Conservation (phyloP, 92 coral and sea anemone genomes). For the Pocillopora grandis region DNA sequence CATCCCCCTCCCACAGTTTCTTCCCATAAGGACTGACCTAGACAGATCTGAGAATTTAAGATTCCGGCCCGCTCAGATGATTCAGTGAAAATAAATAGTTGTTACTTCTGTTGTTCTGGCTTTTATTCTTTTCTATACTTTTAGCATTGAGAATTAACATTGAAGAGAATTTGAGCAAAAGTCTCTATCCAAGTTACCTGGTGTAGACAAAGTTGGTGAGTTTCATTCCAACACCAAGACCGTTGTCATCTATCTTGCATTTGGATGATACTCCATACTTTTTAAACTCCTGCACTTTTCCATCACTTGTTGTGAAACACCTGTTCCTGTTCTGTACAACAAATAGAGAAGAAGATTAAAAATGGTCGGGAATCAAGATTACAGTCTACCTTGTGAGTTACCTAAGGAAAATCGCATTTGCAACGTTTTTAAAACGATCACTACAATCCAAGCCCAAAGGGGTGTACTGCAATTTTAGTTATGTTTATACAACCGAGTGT, state of each 20-base stretch:
- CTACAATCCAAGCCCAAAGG: too few relatives aligned
- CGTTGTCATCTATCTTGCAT: constrained; percentile 5
- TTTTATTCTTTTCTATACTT: too few relatives aligned
- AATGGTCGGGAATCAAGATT: background rate
- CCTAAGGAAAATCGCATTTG: too few relatives aligned
- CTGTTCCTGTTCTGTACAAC: background rate
- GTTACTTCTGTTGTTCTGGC: too few relatives aligned
- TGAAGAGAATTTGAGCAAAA: too few relatives aligned
- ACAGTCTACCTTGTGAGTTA: too few relatives aligned
- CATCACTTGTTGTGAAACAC: background rate
- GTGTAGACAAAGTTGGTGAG: constrained; percentile 10
- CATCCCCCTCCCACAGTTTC: too few relatives aligned
- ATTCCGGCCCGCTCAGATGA: too few relatives aligned
- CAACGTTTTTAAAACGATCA: too few relatives aligned
- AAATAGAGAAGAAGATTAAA: background rate
- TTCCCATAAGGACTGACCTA: background rate
- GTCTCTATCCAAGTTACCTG: background rate
- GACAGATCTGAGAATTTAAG: background rate
- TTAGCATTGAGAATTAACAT: background rate
- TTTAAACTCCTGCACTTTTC: background rate
- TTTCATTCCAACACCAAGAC: constrained; percentile 7
- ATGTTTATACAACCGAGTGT: too few relatives aligned
- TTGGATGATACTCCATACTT: constrained; percentile 1
- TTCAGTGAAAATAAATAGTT: background rate
- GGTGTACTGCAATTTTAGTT: too few relatives aligned